Evolutionary conservation across 1,140 invertebrate genomes (phyloP), one percentile per base, ranked within the genome.

Genomic region (Heliconius himera): DNA sequence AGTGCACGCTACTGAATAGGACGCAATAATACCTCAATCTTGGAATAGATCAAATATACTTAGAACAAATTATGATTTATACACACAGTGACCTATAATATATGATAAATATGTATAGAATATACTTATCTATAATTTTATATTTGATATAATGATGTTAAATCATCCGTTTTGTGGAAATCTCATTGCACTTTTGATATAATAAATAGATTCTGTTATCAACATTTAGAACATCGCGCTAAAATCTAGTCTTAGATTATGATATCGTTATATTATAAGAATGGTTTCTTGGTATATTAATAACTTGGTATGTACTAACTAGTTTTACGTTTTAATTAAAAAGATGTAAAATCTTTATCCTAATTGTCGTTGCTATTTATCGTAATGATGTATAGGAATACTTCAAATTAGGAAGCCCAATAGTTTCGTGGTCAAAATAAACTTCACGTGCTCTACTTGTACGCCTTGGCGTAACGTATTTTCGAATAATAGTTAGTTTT

Each of bases 1-100:
- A 83, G 77, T 77, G 80, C 72, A 81, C 82, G 82, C 76, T 79
- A 77, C 77, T 83, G 82, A 83, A 83, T 80, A 77, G 71, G 70
- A 81, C 74, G 72, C 79, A 73, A 81, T 76, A 76, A 76, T 77
- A 77, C 56, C 71, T 22, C 71, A 41, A 41, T 66, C 26, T 66
- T 26, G 22, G 75, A 70, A 81, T 77, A 81, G 29, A 29, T 74
- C 49, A 60, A 77, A 77, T 81, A 77, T 75, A 46, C 20, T 56
- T 56, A 22, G n/a, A 56, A 56, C 20, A 56, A 56, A 56, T 56
- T 56, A 56, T 20, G 16, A 6, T 56, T 36, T 36, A 36, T 36
- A 36, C 33, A 36, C 5, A 36, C 33, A 8, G 33, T 36, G 33
- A 22, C n/a, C 9, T n/a, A n/a, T 22, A 20, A 29, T 26, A 13